phyloP scores from a whole-genome alignment of 1,140 invertebrate species.

The Paramacrobiotus metropolitanus region DNA sequence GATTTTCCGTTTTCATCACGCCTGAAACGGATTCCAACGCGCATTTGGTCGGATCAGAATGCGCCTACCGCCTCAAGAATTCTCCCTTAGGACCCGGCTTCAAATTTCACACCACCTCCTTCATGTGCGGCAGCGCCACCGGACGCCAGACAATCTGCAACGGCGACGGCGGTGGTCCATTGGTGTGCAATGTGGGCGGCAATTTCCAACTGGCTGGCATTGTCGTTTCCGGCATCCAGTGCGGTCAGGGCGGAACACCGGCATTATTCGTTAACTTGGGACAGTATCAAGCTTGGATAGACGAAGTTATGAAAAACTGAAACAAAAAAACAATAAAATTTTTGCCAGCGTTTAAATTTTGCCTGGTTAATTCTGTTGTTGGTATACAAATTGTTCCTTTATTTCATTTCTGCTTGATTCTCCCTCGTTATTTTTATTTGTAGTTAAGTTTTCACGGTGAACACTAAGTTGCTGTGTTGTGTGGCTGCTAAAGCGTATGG shows the following conservation, averaged over 20 bases:
- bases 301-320: slow-evolving; percentile 5
- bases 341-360: background rate
- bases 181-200: background rate
- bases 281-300: slow-evolving; percentile 3
- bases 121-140: background rate
- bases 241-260: slow-evolving; percentile 1
- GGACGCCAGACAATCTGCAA: background rate
- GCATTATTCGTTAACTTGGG: slow-evolving; percentile 1
- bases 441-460: no score
- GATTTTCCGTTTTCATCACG: slow-evolving; percentile 3
- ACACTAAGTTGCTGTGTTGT: no score
- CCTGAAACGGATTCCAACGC: background rate
- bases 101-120: background rate
- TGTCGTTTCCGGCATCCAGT: background rate
- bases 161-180: background rate
- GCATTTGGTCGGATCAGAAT: slow-evolving; percentile 1
- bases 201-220: background rate
- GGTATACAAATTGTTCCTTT: background rate
- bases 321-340: no score
- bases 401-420: no score
- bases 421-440: no score
- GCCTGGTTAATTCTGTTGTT: background rate
- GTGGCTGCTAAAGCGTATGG: no score
- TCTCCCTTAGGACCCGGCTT: background rate
- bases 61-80: background rate